Conservation (phyloP, 2,113 vertebrate species). For the Cercopithecus mona region DNA sequence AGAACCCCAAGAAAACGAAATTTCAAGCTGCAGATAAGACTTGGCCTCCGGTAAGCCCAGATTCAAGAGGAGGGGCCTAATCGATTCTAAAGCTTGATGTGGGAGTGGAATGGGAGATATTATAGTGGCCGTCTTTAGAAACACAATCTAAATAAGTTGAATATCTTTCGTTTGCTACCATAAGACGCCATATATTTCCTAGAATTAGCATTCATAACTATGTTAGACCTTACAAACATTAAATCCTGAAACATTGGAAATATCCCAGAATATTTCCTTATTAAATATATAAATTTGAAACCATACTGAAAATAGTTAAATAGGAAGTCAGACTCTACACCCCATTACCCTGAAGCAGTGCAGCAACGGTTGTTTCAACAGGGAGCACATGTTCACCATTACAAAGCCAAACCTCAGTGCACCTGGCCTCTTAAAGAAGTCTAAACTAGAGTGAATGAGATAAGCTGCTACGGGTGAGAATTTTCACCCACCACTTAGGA, state of each 20-base stretch:
- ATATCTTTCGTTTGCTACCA: background rate
- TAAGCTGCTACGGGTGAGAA: background rate
- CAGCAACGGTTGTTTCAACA: conserved; percentile 23
- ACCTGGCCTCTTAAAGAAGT: background rate
- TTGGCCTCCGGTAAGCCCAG: background rate
- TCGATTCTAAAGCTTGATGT: background rate
- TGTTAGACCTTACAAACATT: background rate
- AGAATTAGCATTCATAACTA: background rate
- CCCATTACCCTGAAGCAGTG: background rate
- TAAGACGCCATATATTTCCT: background rate
- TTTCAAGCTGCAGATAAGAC: background rate
- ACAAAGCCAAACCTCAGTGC: background rate
- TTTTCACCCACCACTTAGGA: background rate
- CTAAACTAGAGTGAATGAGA: background rate
- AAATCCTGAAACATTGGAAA: background rate
- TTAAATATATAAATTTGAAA: background rate
- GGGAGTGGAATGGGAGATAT: background rate
- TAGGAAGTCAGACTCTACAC: background rate
- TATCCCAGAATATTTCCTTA: background rate
- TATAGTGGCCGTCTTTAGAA: background rate
- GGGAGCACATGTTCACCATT: background rate
- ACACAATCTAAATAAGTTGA: background rate
- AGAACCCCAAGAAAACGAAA: background rate
- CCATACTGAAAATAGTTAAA: background rate
- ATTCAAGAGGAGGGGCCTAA: background rate